Evolutionary conservation across 2,888 invertebrate genomes (phyloP).

Genomic region (Eupithecia insigniata): DNA sequence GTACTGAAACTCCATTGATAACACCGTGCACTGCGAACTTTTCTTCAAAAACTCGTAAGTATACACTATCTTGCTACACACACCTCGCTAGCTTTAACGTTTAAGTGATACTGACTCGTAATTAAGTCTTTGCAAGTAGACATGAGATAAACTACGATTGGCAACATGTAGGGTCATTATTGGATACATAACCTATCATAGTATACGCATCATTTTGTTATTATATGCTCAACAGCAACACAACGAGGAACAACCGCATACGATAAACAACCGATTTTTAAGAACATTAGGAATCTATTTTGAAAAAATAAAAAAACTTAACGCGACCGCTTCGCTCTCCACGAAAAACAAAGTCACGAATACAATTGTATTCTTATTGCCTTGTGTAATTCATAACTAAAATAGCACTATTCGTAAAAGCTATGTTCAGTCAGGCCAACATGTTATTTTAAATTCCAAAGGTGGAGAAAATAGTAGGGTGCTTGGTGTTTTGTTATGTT

Average conservation of each 20-base stretch:
- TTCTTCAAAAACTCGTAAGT: constrained; percentile 46
- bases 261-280: background rate
- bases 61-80: constrained; percentile 44
- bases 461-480: constrained; percentile 1
- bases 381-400: constrained; percentile 13
- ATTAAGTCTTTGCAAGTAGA: constrained; percentile 64
- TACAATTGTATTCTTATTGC: constrained; percentile 6
- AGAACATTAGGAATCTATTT: constrained; percentile 9
- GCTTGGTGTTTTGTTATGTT: constrained; percentile 15
- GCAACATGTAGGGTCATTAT: constrained; percentile 60
- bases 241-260: background rate
- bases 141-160: constrained; percentile 71
- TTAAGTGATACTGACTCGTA: constrained; percentile 72
- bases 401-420: constrained; percentile 21
- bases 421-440: constrained; percentile 7
- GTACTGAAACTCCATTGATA: constrained; percentile 77
- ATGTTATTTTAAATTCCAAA: constrained; percentile 10
- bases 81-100: constrained; percentile 66
- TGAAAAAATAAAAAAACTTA: constrained; percentile 1
- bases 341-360: constrained; percentile 24
- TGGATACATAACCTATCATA: constrained; percentile 29
- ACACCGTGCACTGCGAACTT: constrained; percentile 48
- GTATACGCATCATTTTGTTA: background rate
- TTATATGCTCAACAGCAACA: background rate
- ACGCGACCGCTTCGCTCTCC: constrained; percentile 20